Conservation (phyloP, 2,797 vertebrate species). For the Rhinogobio ventralis region DNA sequence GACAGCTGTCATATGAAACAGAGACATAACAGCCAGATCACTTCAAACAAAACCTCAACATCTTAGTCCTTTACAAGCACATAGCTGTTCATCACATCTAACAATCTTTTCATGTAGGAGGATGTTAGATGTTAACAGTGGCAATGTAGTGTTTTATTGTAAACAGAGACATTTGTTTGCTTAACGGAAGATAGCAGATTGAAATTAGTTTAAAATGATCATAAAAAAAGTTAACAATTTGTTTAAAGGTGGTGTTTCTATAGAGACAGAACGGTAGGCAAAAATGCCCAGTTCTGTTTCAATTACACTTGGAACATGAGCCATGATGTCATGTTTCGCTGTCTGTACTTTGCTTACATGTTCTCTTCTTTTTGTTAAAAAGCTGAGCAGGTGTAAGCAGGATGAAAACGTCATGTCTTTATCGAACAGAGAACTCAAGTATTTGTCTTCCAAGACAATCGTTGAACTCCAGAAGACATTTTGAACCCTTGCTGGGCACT, state of each 20-base stretch:
- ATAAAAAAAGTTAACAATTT: slow-evolving; percentile 21
- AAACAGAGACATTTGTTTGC: not conserved
- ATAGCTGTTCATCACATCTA: slow-evolving; percentile 27
- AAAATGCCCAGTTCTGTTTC: slow-evolving; percentile 41
- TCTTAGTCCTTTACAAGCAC: not conserved
- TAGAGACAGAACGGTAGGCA: not conserved
- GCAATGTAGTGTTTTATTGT: not conserved
- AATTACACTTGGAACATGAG: slow-evolving; percentile 25
- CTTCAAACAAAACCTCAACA: slow-evolving; percentile 45
- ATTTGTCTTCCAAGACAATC: not conserved
- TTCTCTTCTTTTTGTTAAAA: slow-evolving; percentile 15
- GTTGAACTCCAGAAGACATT: not conserved
- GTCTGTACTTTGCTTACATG: slow-evolving; percentile 10
- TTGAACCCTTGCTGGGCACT: not conserved
- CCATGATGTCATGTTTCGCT: slow-evolving; percentile 42
- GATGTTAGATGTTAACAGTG: slow-evolving; percentile 7
- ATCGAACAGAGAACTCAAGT: not conserved
- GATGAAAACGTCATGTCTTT: not conserved
- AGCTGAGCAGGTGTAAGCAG: slow-evolving; percentile 15
- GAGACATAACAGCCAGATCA: slow-evolving; percentile 45
- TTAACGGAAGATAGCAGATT: not conserved
- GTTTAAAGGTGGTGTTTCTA: not conserved
- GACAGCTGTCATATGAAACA: slow-evolving; percentile 56
- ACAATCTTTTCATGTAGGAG: not conserved
- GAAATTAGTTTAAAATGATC: not conserved